Evolutionary conservation across 2,888 invertebrate species (phyloP).

Genomic region (Melanophora roralis): DNA sequence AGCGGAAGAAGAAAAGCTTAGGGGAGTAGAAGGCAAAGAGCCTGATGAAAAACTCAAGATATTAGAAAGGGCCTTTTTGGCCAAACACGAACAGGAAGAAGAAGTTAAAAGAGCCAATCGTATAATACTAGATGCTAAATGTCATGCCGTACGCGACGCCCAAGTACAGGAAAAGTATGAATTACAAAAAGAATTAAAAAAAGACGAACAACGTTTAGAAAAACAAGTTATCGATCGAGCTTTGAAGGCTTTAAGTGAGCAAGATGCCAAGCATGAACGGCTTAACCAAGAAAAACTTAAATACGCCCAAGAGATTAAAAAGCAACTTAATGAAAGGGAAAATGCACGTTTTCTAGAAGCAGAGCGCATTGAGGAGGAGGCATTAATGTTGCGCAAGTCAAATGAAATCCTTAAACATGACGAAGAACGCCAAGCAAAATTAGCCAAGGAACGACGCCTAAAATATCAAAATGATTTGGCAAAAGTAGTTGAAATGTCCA

Average conservation of each 20-base stretch:
- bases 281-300: conserved; percentile 68
- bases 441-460: conserved; percentile 68
- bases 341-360: conserved; percentile 74
- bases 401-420: conserved; percentile 70
- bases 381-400: conserved; percentile 70
- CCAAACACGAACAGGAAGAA: conserved; percentile 78
- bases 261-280: conserved; percentile 70
- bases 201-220: conserved; percentile 74
- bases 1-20: conserved; percentile 62
- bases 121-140: conserved; percentile 89
- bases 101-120: conserved; percentile 86
- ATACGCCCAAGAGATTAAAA: conserved; percentile 74
- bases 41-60: conserved; percentile 78
- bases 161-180: conserved; percentile 83
- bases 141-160: conserved; percentile 89
- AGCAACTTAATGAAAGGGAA: conserved; percentile 74
- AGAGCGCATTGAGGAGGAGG: conserved; percentile 75
- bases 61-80: conserved; percentile 78
- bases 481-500: conserved; percentile 73
- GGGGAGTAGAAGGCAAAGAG: conserved; percentile 75
- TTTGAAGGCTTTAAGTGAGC: conserved; percentile 69
- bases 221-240: conserved; percentile 73
- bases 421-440: conserved; percentile 70
- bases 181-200: conserved; percentile 70
- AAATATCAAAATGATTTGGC: conserved; percentile 74